Conservation (phyloP, 53 echinoderm and acorn worm species). For the Luidia sarsii region DNA sequence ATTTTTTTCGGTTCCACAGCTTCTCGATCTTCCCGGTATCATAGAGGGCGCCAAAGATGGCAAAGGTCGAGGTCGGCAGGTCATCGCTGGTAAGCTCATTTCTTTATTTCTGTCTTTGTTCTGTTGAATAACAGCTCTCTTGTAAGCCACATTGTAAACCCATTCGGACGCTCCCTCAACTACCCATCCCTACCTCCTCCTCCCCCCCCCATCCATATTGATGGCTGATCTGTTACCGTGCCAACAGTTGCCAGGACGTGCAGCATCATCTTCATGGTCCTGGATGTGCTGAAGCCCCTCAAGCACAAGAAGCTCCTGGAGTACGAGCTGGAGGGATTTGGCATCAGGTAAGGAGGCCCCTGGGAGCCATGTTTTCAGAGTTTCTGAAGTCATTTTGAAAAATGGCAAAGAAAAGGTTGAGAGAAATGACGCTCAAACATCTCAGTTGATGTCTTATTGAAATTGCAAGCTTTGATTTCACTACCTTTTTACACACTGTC, state of each 20-base stretch:
- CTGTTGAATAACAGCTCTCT: neutral
- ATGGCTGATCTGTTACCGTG: too few species aligned
- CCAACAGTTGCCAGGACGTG: slow-evolving; percentile 94
- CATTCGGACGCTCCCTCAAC: too few species aligned
- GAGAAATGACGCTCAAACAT: too few species aligned
- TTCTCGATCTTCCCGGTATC: slow-evolving; percentile 98
- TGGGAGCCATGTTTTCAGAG: too few species aligned
- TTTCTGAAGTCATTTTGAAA: too few species aligned
- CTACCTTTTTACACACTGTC: too few species aligned
- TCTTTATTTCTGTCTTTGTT: neutral
- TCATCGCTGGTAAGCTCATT: slow-evolving; percentile 98
- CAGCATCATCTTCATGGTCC: slow-evolving; percentile 91
- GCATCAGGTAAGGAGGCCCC: slow-evolving; percentile 98
- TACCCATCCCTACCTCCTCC: too few species aligned
- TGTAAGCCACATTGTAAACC: too few species aligned
- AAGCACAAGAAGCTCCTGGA: slow-evolving; percentile 96
- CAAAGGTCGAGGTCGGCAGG: slow-evolving; percentile 98
- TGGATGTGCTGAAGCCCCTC: slow-evolving; percentile 93
- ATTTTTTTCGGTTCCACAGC: slow-evolving; percentile 42
- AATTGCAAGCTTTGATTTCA: too few species aligned
- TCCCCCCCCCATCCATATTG: too few species aligned
- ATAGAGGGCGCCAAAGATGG: slow-evolving; percentile 99
- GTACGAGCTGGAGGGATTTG: slow-evolving; percentile 95
- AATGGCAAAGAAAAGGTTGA: too few species aligned
- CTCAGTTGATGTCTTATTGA: too few species aligned